Evolutionary conservation across 2,113 vertebrate species (phyloP).

Genomic region (Noctilio leporinus): DNA sequence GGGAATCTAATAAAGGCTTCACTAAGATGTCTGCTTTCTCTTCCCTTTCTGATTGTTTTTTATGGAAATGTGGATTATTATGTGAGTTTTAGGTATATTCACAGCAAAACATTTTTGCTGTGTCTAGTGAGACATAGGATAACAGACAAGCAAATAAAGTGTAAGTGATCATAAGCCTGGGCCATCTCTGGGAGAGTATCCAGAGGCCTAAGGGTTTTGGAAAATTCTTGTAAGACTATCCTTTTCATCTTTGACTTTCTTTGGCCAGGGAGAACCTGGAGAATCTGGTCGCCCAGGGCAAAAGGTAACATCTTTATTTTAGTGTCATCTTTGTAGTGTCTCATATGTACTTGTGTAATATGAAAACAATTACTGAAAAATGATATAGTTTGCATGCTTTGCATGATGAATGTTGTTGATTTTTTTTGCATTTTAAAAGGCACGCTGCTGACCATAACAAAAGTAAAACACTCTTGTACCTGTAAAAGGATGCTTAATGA

Average conservation of each 20-base stretch:
- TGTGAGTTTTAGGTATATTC: not conserved
- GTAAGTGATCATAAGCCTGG: not conserved
- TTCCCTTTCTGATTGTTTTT: not conserved
- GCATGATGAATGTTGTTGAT: not conserved
- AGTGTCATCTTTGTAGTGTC: not conserved
- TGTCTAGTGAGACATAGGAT: not conserved
- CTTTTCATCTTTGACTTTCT: slow-evolving; percentile 48
- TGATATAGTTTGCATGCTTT: not conserved
- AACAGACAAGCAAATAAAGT: not conserved
- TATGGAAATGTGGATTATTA: not conserved
- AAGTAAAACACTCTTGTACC: slow-evolving; percentile 23
- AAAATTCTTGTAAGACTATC: not conserved
- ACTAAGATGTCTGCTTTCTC: not conserved
- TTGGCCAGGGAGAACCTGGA: slow-evolving; percentile 93
- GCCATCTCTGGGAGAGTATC: not conserved
- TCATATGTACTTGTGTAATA: not conserved
- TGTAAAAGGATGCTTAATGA: not conserved
- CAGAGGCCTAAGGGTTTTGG: not conserved
- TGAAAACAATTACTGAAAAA: not conserved
- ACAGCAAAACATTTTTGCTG: not conserved
- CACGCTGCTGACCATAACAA: not conserved
- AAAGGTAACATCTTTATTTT: slow-evolving; percentile 85
- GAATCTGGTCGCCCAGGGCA: slow-evolving; percentile 91
- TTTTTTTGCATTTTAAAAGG: slow-evolving; percentile 50
- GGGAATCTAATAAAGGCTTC: not conserved